Evolutionary conservation across 2,113 vertebrate genomes (phyloP).

Genomic region (Rhinogobius similis): DNA sequence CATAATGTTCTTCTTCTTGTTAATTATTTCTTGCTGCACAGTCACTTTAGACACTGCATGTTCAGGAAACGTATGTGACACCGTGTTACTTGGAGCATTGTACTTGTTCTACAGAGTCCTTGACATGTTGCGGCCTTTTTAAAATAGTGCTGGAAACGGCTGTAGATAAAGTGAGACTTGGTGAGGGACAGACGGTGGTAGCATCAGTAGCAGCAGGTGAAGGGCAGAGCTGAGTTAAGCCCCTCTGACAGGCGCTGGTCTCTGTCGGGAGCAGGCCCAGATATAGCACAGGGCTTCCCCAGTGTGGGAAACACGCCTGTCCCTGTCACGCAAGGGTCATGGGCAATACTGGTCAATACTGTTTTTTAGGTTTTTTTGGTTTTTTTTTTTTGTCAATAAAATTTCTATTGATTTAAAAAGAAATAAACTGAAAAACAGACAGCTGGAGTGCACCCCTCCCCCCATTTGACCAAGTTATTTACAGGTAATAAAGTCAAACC

Average conservation of each 20-base stretch:
- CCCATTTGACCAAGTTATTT: too few relatives aligned
- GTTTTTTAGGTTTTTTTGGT: not conserved
- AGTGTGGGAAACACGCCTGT: constrained; percentile 23
- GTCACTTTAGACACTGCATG: not conserved
- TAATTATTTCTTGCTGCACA: not conserved
- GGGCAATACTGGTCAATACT: not conserved
- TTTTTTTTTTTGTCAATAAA: too few relatives aligned
- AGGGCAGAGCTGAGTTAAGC: constrained; percentile 42
- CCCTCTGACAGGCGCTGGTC: constrained; percentile 40
- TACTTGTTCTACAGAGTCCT: not conserved
- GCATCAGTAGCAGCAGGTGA: constrained; percentile 14
- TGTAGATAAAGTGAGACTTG: constrained; percentile 6
- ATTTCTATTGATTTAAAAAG: too few relatives aligned
- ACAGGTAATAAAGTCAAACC: too few relatives aligned
- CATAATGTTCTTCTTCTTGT: not conserved
- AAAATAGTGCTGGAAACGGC: constrained; percentile 10
- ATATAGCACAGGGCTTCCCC: constrained; percentile 55
- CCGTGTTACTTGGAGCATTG: not conserved
- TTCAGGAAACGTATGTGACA: not conserved
- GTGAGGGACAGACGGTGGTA: constrained; percentile 12
- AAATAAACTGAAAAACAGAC: not conserved
- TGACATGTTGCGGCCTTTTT: not conserved
- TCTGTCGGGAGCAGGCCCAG: constrained; percentile 22
- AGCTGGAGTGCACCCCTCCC: too few relatives aligned
- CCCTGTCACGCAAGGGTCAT: constrained; percentile 15